Evolutionary conservation across 1,140 invertebrate genomes (phyloP).

Genomic region (Acromyrmex echinatior): DNA sequence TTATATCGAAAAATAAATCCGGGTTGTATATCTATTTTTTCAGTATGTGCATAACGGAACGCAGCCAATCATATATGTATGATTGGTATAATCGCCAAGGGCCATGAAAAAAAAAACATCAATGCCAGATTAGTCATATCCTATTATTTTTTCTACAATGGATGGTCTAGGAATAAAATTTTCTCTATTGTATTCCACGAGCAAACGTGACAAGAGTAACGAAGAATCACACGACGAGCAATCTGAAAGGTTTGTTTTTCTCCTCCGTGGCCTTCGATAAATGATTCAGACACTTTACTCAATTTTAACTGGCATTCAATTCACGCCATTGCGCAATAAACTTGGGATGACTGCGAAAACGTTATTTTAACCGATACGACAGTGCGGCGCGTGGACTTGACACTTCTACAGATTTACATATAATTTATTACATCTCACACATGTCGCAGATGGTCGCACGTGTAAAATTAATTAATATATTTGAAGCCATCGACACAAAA

Average conservation of each 20-base stretch:
- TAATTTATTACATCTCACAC: background rate
- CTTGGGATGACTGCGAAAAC: background rate
- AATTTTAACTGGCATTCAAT: conserved; percentile 49
- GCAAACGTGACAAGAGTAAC: conserved; percentile 35
- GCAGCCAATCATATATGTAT: background rate
- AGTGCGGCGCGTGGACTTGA: conserved; percentile 5
- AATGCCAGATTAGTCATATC: conserved; percentile 16
- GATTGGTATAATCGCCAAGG: background rate
- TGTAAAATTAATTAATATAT: conserved; percentile 40
- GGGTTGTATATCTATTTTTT: background rate
- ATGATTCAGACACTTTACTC: conserved; percentile 59
- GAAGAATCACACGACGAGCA: conserved; percentile 21
- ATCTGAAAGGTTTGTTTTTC: conserved; percentile 60
- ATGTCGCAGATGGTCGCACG: background rate
- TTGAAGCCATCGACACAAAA: background rate
- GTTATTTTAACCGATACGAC: conserved; percentile 30
- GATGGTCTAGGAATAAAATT: conserved; percentile 4
- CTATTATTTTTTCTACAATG: conserved; percentile 18
- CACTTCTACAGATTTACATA: conserved; percentile 46
- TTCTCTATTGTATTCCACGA: conserved; percentile 34
- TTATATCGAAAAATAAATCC: background rate
- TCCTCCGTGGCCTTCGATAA: conserved; percentile 58
- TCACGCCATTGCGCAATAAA: conserved; percentile 46
- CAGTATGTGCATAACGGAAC: too few relatives aligned
- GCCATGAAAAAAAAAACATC: conserved; percentile 17